A percentile compares a stretch with the other conserved stretches of the same genome.
These are phyloP conservation scores for Leontocebus nigricollis DNA, from an alignment of 2,797 vertebrate species.

Conservation along the genomic window DNA sequence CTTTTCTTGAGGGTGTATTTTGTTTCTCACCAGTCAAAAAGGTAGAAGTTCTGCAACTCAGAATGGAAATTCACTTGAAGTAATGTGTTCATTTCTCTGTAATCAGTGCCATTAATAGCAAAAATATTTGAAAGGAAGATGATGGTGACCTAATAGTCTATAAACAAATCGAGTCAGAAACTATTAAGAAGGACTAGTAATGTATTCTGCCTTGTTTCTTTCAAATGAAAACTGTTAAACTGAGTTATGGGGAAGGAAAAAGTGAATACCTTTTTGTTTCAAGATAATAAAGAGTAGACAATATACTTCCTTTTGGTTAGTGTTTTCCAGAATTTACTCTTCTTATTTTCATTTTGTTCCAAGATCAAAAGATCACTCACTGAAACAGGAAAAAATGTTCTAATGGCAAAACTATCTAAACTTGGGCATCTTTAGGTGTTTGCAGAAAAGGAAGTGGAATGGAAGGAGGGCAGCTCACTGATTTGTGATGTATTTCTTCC, in stretches of 20 bases:
- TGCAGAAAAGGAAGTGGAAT: not conserved
- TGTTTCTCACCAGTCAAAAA: not conserved
- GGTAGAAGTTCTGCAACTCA: not conserved
- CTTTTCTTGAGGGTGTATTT: slow-evolving; percentile 15
- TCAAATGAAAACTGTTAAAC: not conserved
- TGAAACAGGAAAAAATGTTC: slow-evolving; percentile 32
- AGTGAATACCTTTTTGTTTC: not conserved
- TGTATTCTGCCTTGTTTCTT: not conserved
- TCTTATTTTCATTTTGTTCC: not conserved
- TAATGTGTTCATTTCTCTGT: not conserved
- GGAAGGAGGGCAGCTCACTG: not conserved
- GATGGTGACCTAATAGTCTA: not conserved
- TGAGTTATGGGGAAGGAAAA: not conserved
- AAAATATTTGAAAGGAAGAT: not conserved
- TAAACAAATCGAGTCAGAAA: slow-evolving; percentile 14
- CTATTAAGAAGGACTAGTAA: not conserved
- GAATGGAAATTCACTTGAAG: slow-evolving; percentile 40
- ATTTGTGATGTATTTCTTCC: not conserved
- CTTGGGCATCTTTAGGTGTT: not conserved
- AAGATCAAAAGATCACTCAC: not conserved
- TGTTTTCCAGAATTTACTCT: slow-evolving; percentile 20
- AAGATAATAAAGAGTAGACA: not conserved
- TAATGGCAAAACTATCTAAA: slow-evolving; percentile 3
- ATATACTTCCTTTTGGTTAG: not conserved
- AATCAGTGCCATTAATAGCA: not conserved